These are phyloP conservation scores for Pelmatolapia mariae DNA, from an alignment of 2,113 vertebrate genomes.

Conservation along the genomic window DNA sequence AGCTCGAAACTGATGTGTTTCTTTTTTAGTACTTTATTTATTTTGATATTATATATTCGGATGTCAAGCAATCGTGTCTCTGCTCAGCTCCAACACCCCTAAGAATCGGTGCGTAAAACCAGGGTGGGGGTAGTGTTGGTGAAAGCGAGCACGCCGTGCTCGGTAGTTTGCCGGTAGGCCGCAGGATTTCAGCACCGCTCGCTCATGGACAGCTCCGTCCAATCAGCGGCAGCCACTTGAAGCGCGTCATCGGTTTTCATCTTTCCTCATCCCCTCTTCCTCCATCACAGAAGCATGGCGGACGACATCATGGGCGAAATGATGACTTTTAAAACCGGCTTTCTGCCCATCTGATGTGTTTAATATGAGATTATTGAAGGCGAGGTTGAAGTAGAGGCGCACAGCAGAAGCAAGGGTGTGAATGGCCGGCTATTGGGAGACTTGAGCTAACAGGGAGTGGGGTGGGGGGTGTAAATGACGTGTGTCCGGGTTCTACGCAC, in stretches of 20 bases:
- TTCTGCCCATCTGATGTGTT: not conserved
- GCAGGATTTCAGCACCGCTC: constrained; percentile 68
- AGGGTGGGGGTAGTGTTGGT: not conserved
- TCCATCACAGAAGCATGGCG: constrained; percentile 50
- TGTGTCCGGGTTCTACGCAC: constrained; percentile 44
- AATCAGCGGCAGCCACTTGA: constrained; percentile 29
- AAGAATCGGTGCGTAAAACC: not conserved
- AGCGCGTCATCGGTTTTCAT: constrained; percentile 41
- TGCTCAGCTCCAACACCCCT: not conserved
- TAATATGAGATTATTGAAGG: rapidly evolving
- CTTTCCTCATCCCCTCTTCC: constrained; percentile 20
- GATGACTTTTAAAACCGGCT: constrained; percentile 5
- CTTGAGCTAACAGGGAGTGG: not conserved
- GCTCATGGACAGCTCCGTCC: constrained; percentile 70
- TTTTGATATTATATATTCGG: not conserved
- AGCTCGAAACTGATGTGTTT: not conserved
- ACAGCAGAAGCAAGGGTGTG: not conserved
- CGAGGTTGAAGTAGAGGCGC: not conserved
- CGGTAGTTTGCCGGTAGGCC: constrained; percentile 43
- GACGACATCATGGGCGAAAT: constrained; percentile 39
- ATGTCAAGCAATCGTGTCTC: not conserved
- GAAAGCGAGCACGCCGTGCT: not conserved
- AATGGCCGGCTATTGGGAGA: not conserved
- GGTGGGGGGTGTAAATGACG: constrained; percentile 7
- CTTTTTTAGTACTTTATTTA: not conserved